Base-by-base conservation (phyloP, 2,888 invertebrate genomes). In the Brassicogethes aeneus region DNA sequence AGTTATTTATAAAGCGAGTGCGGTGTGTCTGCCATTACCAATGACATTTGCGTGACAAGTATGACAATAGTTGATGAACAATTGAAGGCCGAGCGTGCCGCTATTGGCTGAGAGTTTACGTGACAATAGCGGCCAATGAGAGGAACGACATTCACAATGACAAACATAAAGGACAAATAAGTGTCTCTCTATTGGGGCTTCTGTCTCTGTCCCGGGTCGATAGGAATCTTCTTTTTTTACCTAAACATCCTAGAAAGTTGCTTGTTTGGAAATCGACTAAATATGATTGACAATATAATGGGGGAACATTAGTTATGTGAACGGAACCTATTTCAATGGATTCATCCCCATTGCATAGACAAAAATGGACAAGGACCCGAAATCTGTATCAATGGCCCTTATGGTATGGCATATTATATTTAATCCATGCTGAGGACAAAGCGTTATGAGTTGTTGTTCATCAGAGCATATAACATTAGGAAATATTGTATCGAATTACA, bases 281-380 rank as follows among this genome's bases (percentile, higher is more conserved):
- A 52, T 48, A 60, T 65, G 64, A 65, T 60, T 62, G 63, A 59
- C 63, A 65, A 60, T 41, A 64, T 56, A 65, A 65, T 54, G 51
- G 57, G 45, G 38, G 53, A 55, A 57, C 54, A 57, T 59, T 56
- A 60, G 48, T 47, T 44, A 45, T 47, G 47, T 44, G 43, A 46
- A 42, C 33, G 37, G 31, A 43, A 45, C 41, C 42, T 42, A 44
- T 23, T 23, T 23, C 23, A 7, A 23, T 23, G 13, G 14, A 32
- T 55, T 53, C 59, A 58, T 56, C 59, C 59, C 57, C 54, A 56
- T 57, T 57, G 55, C 55, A 56, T 57, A 58, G 52, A 56, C 49
- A 55, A 49, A 46, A 57, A 49, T 54, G 54, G 54, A 55, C 54
- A 51, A 57, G 57, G 55, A 50, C 54, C 55, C 46, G 37, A 48